Conservation (phyloP, 2,797 vertebrate species). For the Channallabes apus region DNA sequence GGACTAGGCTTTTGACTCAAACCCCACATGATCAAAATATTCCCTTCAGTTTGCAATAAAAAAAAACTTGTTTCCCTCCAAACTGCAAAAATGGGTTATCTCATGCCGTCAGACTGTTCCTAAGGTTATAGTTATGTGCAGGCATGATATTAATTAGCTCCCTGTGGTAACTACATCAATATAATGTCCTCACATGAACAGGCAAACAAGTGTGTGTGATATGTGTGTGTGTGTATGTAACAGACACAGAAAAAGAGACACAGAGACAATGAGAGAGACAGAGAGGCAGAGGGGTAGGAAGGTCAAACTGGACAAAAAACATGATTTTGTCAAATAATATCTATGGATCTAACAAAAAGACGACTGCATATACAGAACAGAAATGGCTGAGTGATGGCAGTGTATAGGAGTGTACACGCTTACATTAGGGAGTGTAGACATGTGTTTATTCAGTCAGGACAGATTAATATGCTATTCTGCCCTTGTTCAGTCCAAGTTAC, state of each 20-base stretch:
- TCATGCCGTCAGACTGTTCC: background rate
- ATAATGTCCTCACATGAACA: background rate
- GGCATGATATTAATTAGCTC: background rate
- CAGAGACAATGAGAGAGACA: conserved; percentile 3
- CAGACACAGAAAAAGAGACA: conserved; percentile 4
- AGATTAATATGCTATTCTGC: background rate
- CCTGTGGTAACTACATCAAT: background rate
- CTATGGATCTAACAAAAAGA: conserved; percentile 6
- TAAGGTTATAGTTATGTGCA: background rate
- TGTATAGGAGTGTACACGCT: background rate
- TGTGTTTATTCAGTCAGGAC: background rate
- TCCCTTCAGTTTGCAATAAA: too few species aligned
- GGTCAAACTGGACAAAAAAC: background rate
- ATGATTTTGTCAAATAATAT: background rate
- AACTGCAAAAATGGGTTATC: too few species aligned
- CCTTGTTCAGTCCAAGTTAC: background rate
- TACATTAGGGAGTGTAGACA: conserved; percentile 2
- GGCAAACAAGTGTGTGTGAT: background rate
- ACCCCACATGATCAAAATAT: too few species aligned
- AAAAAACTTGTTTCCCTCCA: too few species aligned
- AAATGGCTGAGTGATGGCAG: background rate
- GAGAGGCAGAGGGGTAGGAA: background rate
- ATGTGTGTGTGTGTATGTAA: conserved; percentile 12
- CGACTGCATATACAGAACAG: background rate
- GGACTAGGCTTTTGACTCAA: too few species aligned